Conservation (phyloP, 2,797 vertebrate species). For the Basileuterus tristriatus region DNA sequence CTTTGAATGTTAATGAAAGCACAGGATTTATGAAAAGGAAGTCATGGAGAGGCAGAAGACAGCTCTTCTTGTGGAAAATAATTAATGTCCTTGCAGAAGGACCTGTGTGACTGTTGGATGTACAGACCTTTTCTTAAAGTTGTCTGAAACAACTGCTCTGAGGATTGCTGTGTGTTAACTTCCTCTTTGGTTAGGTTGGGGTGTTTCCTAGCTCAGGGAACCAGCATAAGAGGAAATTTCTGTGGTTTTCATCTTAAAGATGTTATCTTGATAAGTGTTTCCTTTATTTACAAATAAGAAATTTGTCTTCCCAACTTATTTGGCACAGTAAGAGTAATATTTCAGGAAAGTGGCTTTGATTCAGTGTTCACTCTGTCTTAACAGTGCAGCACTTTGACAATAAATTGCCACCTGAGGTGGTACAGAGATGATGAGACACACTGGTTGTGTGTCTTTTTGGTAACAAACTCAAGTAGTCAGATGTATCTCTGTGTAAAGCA, state of each 20-base stretch:
- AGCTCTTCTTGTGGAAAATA: background rate
- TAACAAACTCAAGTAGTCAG: background rate
- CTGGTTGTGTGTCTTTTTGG: background rate
- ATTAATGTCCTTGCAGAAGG: background rate
- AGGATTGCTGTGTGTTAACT: background rate
- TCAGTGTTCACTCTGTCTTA: background rate
- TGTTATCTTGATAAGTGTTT: background rate
- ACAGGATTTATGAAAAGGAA: background rate
- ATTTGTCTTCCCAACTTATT: background rate
- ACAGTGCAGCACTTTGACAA: background rate
- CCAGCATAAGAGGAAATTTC: background rate
- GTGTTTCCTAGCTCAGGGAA: background rate
- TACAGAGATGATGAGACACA: background rate
- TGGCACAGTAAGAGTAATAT: background rate
- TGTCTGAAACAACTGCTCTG: background rate
- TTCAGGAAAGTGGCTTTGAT: background rate
- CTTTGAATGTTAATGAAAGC: conserved; percentile 1
- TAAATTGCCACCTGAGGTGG: background rate
- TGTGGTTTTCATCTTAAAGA: background rate
- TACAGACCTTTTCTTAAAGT: background rate
- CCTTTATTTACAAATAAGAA: background rate
- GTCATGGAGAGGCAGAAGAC: background rate
- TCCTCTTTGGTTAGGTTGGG: background rate
- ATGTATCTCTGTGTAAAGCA: background rate
- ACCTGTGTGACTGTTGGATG: background rate